Evolutionary conservation across 2,888 invertebrate genomes (phyloP), one percentile per base, ranked within the genome.

Genomic region (Drosophila diplacantha): DNA sequence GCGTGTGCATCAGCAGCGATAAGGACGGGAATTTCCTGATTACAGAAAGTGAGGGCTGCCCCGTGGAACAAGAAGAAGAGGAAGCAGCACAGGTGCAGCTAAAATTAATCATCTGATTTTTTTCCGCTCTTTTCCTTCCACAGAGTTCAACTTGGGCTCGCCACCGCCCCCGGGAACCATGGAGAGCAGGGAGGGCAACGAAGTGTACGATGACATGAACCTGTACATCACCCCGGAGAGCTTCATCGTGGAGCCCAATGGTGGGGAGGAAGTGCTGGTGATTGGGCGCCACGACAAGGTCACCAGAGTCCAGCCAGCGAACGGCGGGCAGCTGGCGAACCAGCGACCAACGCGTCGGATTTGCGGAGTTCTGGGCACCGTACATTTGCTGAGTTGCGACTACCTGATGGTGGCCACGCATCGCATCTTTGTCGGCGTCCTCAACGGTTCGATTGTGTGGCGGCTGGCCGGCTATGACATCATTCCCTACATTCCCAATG

Each of bases 371-470:
- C 89, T 98, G 20, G 98, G 98, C 22, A 92, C 93, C 31, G 93
- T 98, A 64, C 92, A 92, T 65, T 90, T 98, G 0, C 89, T 97
- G 64, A 94, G 95, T 55, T 97, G 97, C 50, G 91, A 93, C 51
- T 97, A 98, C 87, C 90, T 98, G 62, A 91, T 98, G 63, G 93
- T 98, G 12, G 95, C 96, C 71, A 97, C 97, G 22, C 93, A 94
- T 83, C 92, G 95, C 65, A 91, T 93, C 78, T 88, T 89, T 86
- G 89, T 97, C 35, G 98, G 98, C 22, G 93, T 93, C 72, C 90
- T 96, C 55, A 94, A 93, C 77, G 93, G 93, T 0, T 93, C 94
- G 81, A 91, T 93, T 18, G 92, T 97, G 76, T 96, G 93, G 90
- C 92, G 93, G 84, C 87, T 96, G 74, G 93, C 93, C 1, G 93